These are phyloP conservation scores for Pachymerium ferrugineum DNA, from an alignment of 2,888 invertebrate species.

Conservation along the genomic window DNA sequence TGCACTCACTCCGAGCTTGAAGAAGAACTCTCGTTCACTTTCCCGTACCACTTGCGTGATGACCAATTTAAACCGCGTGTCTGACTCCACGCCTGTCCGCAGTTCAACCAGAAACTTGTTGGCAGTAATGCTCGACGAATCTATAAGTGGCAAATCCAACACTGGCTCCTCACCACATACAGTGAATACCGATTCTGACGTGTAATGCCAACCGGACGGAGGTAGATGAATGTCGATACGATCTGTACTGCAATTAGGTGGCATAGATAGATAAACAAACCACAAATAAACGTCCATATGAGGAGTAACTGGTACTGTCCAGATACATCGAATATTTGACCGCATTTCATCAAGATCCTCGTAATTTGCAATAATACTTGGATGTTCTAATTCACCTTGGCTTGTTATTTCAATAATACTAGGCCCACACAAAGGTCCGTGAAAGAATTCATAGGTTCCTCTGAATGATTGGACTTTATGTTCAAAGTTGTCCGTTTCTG, in stretches of 20 bases:
- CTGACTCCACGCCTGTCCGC: conserved; percentile 57
- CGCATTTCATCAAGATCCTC: conserved; percentile 43
- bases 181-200: conserved; percentile 59
- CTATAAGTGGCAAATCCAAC: conserved; percentile 58
- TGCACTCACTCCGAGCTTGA: conserved; percentile 46
- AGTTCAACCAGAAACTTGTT: conserved; percentile 58
- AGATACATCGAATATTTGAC: conserved; percentile 65
- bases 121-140: conserved; percentile 65
- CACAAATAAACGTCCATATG: conserved; percentile 81
- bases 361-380: conserved; percentile 65
- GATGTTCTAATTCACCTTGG: conserved; percentile 35
- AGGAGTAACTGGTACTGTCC: conserved; percentile 62
- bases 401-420: conserved; percentile 34
- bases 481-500: conserved; percentile 32
- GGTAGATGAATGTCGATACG: conserved; percentile 30
- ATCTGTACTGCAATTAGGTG: conserved; percentile 31
- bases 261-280: conserved; percentile 75
- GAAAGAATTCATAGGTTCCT: conserved; percentile 81
- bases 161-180: conserved; percentile 62
- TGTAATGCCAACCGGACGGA: conserved; percentile 70
- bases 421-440: conserved; percentile 54
- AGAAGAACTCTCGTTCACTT: conserved; percentile 22
- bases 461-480: conserved; percentile 68
- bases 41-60: conserved; percentile 81
- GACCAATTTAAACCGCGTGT: conserved; percentile 80